Evolutionary conservation across 1,140 invertebrate genomes (phyloP).

Genomic region (Ericerus pela): DNA sequence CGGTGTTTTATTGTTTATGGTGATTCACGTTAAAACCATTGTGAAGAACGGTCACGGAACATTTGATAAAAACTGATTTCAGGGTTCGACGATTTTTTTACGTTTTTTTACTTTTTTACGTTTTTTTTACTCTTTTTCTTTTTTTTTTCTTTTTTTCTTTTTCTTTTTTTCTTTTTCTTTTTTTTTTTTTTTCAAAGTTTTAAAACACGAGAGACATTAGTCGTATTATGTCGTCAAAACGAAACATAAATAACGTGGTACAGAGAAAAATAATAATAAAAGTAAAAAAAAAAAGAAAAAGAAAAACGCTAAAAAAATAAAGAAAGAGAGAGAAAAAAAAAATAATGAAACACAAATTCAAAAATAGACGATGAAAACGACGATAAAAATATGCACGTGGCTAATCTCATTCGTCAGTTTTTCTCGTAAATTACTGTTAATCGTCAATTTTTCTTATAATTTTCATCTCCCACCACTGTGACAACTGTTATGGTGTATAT

Average conservation of each 20-base stretch:
- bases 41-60: slow-evolving; percentile 10
- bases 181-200: not conserved
- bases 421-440: not conserved
- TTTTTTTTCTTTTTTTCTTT: not conserved
- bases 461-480: too few species aligned
- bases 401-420: slow-evolving; percentile 7
- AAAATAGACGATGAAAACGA: not conserved
- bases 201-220: not conserved
- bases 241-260: not conserved
- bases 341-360: slow-evolving; percentile 1
- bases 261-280: not conserved
- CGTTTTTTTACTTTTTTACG: too few species aligned
- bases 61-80: slow-evolving; percentile 12
- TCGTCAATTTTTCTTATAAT: not conserved
- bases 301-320: not conserved
- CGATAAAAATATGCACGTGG: slow-evolving; percentile 7
- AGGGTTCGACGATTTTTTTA: slow-evolving; percentile 2
- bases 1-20: slow-evolving; percentile 11
- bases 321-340: not conserved
- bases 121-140: too few species aligned
- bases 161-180: not conserved
- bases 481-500: too few species aligned
- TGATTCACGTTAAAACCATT: slow-evolving; percentile 5
- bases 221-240: slow-evolving; percentile 5
- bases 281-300: not conserved